A percentile compares a stretch with the other conserved stretches of the same genome.
phyloP scores from a whole-genome alignment of 2,888 invertebrate species.

The Drosophila ezoana region DNA sequence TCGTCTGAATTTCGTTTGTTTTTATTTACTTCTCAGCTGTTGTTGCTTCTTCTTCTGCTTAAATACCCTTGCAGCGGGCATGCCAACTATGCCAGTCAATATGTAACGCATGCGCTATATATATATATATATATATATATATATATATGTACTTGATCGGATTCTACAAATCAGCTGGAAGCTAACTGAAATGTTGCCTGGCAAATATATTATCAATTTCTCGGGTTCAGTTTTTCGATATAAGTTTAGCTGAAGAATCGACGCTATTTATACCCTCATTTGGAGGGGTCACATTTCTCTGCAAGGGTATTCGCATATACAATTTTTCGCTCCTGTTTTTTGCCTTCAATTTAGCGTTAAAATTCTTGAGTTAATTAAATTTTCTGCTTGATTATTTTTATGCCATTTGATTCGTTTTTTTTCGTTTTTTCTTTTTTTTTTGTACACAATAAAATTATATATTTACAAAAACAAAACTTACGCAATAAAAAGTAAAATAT shows the following conservation, averaged over 20 bases:
- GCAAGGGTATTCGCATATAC: slow-evolving; percentile 15
- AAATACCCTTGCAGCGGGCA: slow-evolving; percentile 13
- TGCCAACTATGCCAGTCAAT: not conserved
- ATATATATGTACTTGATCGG: not conserved
- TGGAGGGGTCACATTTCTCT: too few relatives aligned
- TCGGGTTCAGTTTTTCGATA: too few relatives aligned
- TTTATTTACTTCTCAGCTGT: slow-evolving; percentile 38
- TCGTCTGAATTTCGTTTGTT: slow-evolving; percentile 52
- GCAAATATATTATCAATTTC: too few relatives aligned
- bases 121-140: too few relatives aligned
- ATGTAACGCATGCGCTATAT: not conserved
- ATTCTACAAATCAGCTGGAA: too few relatives aligned
- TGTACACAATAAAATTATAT: slow-evolving; percentile 58
- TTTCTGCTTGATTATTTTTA: slow-evolving; percentile 43
- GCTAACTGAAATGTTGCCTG: too few relatives aligned
- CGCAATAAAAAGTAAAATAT: slow-evolving; percentile 7
- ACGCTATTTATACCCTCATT: too few relatives aligned
- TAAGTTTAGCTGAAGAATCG: too few relatives aligned
- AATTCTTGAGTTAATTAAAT: slow-evolving; percentile 48
- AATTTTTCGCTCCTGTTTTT: too few relatives aligned
- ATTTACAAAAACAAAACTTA: slow-evolving; percentile 48
- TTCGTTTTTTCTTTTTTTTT: slow-evolving; percentile 26
- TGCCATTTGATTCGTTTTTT: slow-evolving; percentile 10
- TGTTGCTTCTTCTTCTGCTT: slow-evolving; percentile 10
- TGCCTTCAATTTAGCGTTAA: slow-evolving; percentile 19